Evolutionary conservation across 2,888 invertebrate species (phyloP), one percentile per base, ranked within the genome.

Genomic region (Malthinus flaveolus): DNA sequence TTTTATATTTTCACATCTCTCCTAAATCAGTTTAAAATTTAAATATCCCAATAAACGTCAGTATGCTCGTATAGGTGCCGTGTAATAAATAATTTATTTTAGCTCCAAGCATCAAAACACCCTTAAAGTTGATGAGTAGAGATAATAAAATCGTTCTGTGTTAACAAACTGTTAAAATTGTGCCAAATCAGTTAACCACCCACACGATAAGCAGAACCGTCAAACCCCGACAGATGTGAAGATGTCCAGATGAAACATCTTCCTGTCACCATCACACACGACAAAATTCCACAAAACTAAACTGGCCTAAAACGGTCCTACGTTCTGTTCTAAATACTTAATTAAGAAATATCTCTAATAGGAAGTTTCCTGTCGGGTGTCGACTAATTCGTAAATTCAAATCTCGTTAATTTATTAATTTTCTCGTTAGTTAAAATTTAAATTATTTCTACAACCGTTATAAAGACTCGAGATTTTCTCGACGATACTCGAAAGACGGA

Each of bases 81-180:
- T 3, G 5, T 23, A 23, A 5, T 23, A 23, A 23, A 23, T 23
- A 23, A 23, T 23, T 23, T 23, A 23, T 23, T 23, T 23, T 23
- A 23, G 23, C 5, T 15, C 9, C 13, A 39, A 39, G 15, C 7
- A 15, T 39, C 39, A 39, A 39, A 13, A 39, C 23, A 32, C 53
- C 64, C 67, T 64, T 65, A 69, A 63, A 71, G 67, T 68, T 68
- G 69, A 71, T 68, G 67, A 69, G 67, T 68, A 60, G 59, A 64
- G 62, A 68, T 68, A 69, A 68, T 70, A 70, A 56, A 71, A 68
- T 66, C 63, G 67, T 67, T 70, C 69, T 66, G 70, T 73, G 72
- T 73, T 73, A 73, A 73, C 73, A 72, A 71, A 70, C 73, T 73
- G 73, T 73, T 73, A 72, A 72, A 70, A 70, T 71, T 73, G 68